Base-by-base conservation (phyloP, 2,888 invertebrate species). In the Xestia ashworthii region DNA sequence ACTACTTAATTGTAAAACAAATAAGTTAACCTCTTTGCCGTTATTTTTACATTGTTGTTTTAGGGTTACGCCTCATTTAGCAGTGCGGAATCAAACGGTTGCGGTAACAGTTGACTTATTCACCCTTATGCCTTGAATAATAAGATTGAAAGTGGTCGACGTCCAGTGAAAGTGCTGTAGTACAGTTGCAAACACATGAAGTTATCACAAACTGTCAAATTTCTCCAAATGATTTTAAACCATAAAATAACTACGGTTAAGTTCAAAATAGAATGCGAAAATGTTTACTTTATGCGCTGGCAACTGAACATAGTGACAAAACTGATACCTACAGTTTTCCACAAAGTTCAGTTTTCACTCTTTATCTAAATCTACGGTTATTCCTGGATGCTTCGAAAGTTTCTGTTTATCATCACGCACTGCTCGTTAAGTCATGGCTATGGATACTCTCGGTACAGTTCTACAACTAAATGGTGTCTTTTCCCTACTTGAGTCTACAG, bases 321-420 rank as follows among this genome's bases (percentile, higher is more conserved):
- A 62, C 62, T 58, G 32, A 19, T 38, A 71, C 0, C 22, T 0
- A n/a, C 1, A 69, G 38, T 58, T 60, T 64, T 14, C 46, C 12
- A 32, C 32, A 48, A 62, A 68, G 55, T 73, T 25, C 3, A 60
- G 44, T 71, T 78, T 82, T 73, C 78, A 65, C 72, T 73, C 41
- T 55, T 78, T 85, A 74, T 82, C 83, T 71, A 41, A 72, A 81
- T 5, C 46, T 53, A 50, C 65, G 60, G 48, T 75, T 25, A 62
- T 82, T 82, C 83, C 44, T 60, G 70, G 78, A 72, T 78, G 16
- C 46, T 9, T 41, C n/a, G 44, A 68, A 50, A 68, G 65, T 65
- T 71, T 70, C 69, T 25, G 38, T 82, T 82, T 84, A 84, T 84
- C 86, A 84, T 41, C 83, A 85, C 74, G 83, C 53, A 9, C 60